A percentile compares a stretch with the other conserved stretches of the same genome.
phyloP scores from a whole-genome alignment of 2,113 vertebrate species.

The Naja naja region DNA sequence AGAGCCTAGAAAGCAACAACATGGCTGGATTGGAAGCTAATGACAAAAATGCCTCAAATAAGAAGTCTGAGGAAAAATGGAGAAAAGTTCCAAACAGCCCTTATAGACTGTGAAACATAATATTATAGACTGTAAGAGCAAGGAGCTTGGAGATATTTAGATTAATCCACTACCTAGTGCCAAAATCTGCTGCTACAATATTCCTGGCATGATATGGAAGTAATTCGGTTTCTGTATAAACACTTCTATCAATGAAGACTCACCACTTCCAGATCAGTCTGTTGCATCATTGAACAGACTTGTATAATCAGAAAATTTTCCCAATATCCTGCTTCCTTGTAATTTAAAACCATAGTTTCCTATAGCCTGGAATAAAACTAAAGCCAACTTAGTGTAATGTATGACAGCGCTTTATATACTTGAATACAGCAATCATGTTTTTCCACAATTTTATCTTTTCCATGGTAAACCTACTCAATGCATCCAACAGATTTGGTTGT shows the following conservation, averaged over 20 bases:
- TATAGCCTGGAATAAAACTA: background rate
- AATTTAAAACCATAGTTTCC: background rate
- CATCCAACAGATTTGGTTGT: background rate
- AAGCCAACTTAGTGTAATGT: background rate
- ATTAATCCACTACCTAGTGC: background rate
- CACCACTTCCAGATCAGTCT: background rate
- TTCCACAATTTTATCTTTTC: background rate
- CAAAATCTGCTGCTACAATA: background rate
- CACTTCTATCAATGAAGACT: background rate
- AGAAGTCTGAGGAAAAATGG: background rate
- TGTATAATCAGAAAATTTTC: background rate
- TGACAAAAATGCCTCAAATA: background rate
- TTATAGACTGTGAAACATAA: background rate
- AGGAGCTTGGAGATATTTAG: background rate
- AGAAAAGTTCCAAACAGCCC: background rate
- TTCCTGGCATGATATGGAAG: background rate
- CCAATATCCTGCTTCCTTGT: background rate
- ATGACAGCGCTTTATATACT: background rate
- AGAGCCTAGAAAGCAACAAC: background rate
- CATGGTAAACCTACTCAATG: background rate
- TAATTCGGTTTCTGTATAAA: background rate
- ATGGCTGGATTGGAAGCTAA: background rate
- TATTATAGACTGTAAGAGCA: background rate
- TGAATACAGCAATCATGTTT: background rate
- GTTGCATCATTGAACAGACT: background rate